Evolutionary conservation across 2,888 invertebrate species (phyloP), one percentile per base, ranked within the genome.

Genomic region (Cheilosia vulpina): DNA sequence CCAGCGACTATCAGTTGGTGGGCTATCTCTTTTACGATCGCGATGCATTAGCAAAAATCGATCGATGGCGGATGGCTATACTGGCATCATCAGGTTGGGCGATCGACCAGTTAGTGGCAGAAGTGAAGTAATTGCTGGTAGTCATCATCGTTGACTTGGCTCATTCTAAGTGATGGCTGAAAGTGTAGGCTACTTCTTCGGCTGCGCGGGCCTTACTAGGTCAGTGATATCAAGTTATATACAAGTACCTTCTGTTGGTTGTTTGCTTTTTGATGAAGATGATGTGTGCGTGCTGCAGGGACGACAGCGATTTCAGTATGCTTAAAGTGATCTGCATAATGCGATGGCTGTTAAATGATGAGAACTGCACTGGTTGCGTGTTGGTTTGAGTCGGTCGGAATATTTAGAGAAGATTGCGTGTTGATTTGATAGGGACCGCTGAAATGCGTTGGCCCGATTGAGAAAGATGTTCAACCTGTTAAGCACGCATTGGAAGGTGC

Each of bases 161-260:
- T 62, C 19, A 38, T 73, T 52, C 63, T 50, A 21, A 68, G 34
- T 66, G 63, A 45, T 57, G 65, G 52, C 50, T 60, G 71, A 71
- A 72, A 60, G 77, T 77, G 69, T 77, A 50, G 50, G 63, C 38
- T 38, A 41, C 21, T 57, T 31, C 27, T 38, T 34, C 19, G 43
- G 15, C 27, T 21, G 19, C 5, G 34, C 15, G 57, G 5, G 38
- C 2, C 79, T 65, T 27, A 80, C 69, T 84, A 71, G 84, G 84
- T 84, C 84, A 84, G 75, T 80, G 31, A 63, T 79, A 84, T 79
- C 83, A 84, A 77, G 77, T 77, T 65, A n/a, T 24, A 19, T 24
- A 4, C 2, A 5, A 5, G 27, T 27, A 31, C 31, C 31, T 17
- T 43, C 43, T 58, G 47, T 55, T 75, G 62, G 45, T 60, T 27